These are phyloP conservation scores for Xyrichtys novacula DNA, from an alignment of 2,797 vertebrate species.

Conservation along the genomic window DNA sequence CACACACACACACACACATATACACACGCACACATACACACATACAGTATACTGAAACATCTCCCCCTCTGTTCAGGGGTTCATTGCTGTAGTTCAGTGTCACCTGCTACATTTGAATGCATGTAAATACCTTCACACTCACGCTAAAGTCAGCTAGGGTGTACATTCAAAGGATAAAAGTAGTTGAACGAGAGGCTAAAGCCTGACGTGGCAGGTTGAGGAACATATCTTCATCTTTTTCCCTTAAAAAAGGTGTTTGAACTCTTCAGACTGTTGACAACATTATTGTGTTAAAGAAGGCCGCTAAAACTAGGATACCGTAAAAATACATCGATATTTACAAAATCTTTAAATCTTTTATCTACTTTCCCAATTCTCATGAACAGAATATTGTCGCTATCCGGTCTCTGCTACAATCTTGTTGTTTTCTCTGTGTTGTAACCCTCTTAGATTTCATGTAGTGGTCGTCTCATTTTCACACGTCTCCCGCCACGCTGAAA, in stretches of 20 bases:
- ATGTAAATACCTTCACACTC: conserved; percentile 64
- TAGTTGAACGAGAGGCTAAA: not conserved
- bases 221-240: no score
- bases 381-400: not conserved
- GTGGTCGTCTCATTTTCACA: not conserved
- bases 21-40: not conserved
- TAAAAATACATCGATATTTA: not conserved
- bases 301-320: not conserved
- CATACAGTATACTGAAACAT: conserved; percentile 11
- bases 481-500: not conserved
- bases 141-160: conserved; percentile 44
- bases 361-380: not conserved
- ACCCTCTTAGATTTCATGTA: not conserved
- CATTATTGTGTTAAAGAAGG: not conserved
- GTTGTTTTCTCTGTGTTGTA: not conserved
- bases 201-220: conserved; percentile 26
- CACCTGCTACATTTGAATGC: conserved; percentile 73
- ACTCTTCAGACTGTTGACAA: no score
- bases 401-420: not conserved
- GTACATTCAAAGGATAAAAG: conserved; percentile 67
- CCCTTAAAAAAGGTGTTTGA: no score
- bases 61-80: conserved; percentile 23
- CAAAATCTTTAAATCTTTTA: not conserved
- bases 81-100: conserved; percentile 57
- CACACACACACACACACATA: conserved; percentile 18